Percentiles rank a stretch among this genome's conserved stretches.
Conservation (phyloP, 2,797 vertebrate species). For the Mormyrops boulengeri region DNA sequence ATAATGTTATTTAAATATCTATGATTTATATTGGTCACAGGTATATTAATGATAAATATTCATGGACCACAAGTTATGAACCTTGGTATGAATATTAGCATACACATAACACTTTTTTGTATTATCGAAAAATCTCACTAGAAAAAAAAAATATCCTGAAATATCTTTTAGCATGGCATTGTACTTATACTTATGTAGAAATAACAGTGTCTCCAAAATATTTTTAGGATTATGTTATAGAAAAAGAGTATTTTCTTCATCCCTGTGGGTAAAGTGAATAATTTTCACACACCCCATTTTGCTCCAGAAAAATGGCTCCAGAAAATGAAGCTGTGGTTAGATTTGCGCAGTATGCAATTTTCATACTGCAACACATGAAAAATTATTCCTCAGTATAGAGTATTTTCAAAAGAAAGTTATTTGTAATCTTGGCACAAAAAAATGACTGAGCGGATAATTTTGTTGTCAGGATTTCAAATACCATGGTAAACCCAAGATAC, state of each 20-base stretch:
- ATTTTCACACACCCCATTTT: background rate
- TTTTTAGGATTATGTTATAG: background rate
- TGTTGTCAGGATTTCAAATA: background rate
- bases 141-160: background rate
- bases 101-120: background rate
- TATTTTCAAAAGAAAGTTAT: background rate
- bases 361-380: background rate
- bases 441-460: background rate
- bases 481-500: background rate
- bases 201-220: background rate
- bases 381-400: background rate
- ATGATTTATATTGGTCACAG: background rate
- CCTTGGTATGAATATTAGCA: background rate
- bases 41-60: background rate
- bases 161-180: background rate
- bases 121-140: background rate
- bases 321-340: background rate
- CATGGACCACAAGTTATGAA: background rate
- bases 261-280: background rate
- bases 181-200: background rate
- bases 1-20: background rate
- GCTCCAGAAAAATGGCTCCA: background rate
- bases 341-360: background rate
- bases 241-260: background rate
- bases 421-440: background rate